These are phyloP conservation scores for Andrena hattorfiana DNA, from an alignment of 2,888 invertebrate genomes.

Conservation along the genomic window DNA sequence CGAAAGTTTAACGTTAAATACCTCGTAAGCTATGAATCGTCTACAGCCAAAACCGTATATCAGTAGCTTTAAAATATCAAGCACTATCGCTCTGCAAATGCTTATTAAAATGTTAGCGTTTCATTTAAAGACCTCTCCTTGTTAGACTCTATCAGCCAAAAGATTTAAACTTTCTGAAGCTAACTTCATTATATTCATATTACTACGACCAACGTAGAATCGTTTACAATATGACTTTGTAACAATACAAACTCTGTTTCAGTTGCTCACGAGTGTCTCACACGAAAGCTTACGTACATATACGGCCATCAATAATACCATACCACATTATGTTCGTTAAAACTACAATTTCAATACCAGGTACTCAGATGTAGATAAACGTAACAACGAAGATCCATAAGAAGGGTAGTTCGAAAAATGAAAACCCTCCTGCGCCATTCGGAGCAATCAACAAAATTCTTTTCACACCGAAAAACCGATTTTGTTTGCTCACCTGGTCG, in stretches of 20 bases:
- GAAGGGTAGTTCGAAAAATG: conserved; percentile 26
- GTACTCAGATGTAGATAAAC: conserved; percentile 45
- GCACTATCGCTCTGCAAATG: too few species aligned
- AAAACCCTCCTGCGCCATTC: conserved; percentile 2
- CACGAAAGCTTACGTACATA: conserved; percentile 48
- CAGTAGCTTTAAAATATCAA: too few species aligned
- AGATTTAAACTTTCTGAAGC: conserved; percentile 17
- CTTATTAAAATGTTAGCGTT: too few species aligned
- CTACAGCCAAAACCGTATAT: too few species aligned
- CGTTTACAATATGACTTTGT: conserved; percentile 15
- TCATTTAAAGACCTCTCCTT: too few species aligned
- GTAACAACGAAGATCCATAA: conserved; percentile 44
- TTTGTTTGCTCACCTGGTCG: conserved; percentile 54
- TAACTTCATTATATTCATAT: conserved; percentile 16
- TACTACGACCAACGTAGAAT: conserved; percentile 41
- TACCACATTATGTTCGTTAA: conserved; percentile 35
- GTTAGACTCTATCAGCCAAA: conserved; percentile 30
- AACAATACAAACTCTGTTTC: conserved; percentile 46
- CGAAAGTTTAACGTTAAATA: too few species aligned
- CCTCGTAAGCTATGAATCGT: too few species aligned
- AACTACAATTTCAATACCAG: conserved; percentile 61
- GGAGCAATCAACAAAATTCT: conserved; percentile 47
- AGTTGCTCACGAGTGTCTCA: conserved; percentile 37
- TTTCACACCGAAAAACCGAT: conserved; percentile 24
- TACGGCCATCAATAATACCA: conserved; percentile 56